Conservation (phyloP, 2,888 invertebrate species). For the Capitulum mitella region DNA sequence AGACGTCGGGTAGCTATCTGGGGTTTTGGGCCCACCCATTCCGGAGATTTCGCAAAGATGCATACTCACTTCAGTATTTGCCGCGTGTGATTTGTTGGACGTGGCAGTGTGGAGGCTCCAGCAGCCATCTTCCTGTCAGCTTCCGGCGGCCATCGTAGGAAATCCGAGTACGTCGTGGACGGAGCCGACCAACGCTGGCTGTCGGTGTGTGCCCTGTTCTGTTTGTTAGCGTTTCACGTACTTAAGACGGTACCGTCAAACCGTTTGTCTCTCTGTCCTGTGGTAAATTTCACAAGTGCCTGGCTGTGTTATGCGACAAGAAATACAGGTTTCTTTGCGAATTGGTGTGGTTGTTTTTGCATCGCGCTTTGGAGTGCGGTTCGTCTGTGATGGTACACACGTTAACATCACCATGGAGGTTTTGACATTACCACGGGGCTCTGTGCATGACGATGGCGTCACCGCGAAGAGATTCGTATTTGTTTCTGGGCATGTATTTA, state of each 20-base stretch:
- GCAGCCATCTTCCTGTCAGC: too few relatives aligned
- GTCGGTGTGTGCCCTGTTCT: neutral
- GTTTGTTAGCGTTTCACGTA: neutral
- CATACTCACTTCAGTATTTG: conserved; percentile 10
- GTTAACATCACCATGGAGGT: too few relatives aligned
- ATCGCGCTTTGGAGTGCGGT: too few relatives aligned
- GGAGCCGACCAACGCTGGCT: neutral
- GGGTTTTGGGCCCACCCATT: neutral
- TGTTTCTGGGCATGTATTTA: too few relatives aligned
- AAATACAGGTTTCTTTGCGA: conserved; percentile 22
- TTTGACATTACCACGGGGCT: too few relatives aligned
- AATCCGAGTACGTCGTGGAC: neutral
- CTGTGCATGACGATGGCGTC: too few relatives aligned
- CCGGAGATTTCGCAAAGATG: neutral
- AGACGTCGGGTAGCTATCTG: too few relatives aligned
- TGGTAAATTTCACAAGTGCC: conserved; percentile 16
- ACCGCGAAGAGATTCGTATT: too few relatives aligned
- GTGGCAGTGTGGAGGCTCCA: neutral
- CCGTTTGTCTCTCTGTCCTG: neutral
- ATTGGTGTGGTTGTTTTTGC: neutral
- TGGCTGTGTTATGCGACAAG: neutral
- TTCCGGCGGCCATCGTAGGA: too few relatives aligned
- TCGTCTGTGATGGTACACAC: too few relatives aligned
- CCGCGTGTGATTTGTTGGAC: neutral
- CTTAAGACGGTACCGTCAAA: neutral